Base-by-base conservation (phyloP, 2,797 vertebrate species). In the Florisuga fusca region DNA sequence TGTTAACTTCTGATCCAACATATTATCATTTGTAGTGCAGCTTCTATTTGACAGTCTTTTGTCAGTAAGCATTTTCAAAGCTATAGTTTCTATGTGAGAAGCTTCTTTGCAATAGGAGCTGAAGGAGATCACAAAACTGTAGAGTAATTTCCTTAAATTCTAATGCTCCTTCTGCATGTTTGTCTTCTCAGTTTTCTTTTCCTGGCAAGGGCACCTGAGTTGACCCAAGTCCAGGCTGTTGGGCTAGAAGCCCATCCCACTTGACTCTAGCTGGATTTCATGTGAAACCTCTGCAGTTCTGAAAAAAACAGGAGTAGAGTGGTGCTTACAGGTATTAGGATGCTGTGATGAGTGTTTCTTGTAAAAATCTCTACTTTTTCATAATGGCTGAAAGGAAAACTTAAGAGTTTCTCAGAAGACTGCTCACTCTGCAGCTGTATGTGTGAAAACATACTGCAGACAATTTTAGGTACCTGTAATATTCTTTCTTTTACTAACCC, bases 1-100 rank as follows among this genome's bases (percentile, higher is more conserved):
- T 98, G 97, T 98, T 98, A 98, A 98, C 98, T 98, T 97, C 96
- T 97, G 97, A 98, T 98, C 97, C 97, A 93, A 63, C 74, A 80
- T 97, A 82, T 90, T 97, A 92, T 97, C 94, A 68, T 81, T 97
- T 77, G 36, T 78, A 85, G 78, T 75, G 83, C 79, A 88, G 78
- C 41, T 90, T 90, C 41, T 77, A 76, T 73, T 87, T 96, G 50
- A 38, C 87, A 88, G 31, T 33, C 29, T 71, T 64, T 55, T 67
- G 43, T 25, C 53, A 71, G n/a, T 63, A 41, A 17, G 36, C 0
- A 12, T 89, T 92, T 92, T 72, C 13, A 3, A 51, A 88, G 78
- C 14, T 66, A 38, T 11, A 58, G 7, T 8, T 75, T 94, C 78
- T 84, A 11, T 53, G 8, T 25, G 36, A 86, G 77, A 75, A 58